Conservation (phyloP, 2,113 vertebrate genomes). For the Colius striatus region DNA sequence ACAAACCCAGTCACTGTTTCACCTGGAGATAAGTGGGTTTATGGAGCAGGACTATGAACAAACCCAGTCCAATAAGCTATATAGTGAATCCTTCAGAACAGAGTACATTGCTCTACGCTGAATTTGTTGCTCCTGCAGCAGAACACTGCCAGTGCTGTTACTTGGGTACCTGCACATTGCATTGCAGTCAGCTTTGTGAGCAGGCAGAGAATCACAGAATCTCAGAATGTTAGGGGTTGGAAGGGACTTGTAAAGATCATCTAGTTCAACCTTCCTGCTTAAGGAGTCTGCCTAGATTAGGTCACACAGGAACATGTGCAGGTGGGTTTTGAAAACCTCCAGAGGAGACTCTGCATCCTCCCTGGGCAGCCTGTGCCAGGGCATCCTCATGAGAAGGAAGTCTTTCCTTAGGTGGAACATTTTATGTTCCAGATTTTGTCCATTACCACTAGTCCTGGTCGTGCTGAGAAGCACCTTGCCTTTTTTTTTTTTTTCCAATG, state of each 20-base stretch:
- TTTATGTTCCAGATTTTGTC: no score
- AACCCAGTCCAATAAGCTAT: background rate
- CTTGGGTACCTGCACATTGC: background rate
- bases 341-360: no score
- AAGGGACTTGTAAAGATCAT: no score
- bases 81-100: background rate
- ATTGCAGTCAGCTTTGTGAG: background rate
- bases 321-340: no score
- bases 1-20: background rate
- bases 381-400: no score
- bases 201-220: rapidly evolving
- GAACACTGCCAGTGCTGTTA: background rate
- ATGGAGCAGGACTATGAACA: background rate
- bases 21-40: background rate
- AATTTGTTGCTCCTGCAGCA: background rate
- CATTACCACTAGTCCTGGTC: no score
- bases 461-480: background rate
- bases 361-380: no score
- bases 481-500: background rate
- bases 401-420: no score
- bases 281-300: no score
- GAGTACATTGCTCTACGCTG: background rate
- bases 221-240: no score
- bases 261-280: no score
- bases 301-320: no score